A percentile compares a stretch with the other conserved stretches of the same genome.
Evolutionary conservation across 2,797 vertebrate species (phyloP).

Genomic region (Cercopithecus neglectus): DNA sequence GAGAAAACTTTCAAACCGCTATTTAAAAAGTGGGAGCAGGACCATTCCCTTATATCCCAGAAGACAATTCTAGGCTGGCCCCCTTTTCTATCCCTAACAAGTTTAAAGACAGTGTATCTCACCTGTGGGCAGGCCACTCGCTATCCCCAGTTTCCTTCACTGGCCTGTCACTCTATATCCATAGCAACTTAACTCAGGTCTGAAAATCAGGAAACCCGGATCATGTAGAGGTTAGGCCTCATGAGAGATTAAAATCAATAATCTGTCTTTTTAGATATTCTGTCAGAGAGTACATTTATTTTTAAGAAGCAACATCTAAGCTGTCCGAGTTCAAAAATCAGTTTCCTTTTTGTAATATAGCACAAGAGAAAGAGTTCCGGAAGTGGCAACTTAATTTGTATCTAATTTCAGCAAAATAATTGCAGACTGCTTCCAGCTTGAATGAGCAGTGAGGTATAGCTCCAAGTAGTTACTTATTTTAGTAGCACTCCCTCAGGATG

Average conservation of each 20-base stretch:
- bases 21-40: background rate
- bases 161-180: background rate
- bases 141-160: background rate
- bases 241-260: background rate
- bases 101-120: background rate
- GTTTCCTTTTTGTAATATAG: background rate
- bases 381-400: background rate
- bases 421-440: slow-evolving; percentile 50
- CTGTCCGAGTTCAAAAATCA: background rate
- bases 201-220: background rate
- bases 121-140: background rate
- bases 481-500: slow-evolving; percentile 43
- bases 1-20: background rate
- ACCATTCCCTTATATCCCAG: background rate
- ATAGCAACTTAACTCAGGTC: background rate
- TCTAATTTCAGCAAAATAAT: slow-evolving; percentile 37
- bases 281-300: background rate
- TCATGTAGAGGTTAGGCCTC: background rate
- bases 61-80: background rate
- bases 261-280: background rate
- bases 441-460: slow-evolving; percentile 59
- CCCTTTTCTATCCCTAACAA: background rate
- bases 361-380: slow-evolving; percentile 22
- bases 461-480: slow-evolving; percentile 56
- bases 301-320: background rate